Conservation (phyloP, 64 coral and sea anemone species). For the Montipora sp. region DNA sequence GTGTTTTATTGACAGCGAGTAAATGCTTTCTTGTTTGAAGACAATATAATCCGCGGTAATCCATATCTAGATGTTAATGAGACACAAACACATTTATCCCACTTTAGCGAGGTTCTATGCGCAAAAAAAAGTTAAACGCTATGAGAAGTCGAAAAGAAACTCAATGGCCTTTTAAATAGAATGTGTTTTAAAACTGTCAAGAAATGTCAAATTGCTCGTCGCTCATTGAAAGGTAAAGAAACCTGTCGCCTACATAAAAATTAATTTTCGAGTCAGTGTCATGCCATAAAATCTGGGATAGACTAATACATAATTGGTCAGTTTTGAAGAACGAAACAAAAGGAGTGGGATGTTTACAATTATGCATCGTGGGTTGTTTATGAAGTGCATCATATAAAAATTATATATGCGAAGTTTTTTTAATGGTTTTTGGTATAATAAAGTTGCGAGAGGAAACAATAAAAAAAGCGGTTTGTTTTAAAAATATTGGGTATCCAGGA, state of each 20-base stretch:
- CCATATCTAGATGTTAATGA: neutral
- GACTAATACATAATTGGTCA: neutral
- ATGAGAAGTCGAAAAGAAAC: too few species aligned
- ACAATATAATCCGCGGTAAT: slow-evolving; percentile 10
- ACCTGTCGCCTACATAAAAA: neutral
- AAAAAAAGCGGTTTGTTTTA: too few species aligned
- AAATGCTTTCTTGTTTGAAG: neutral
- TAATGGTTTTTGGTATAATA: too few species aligned
- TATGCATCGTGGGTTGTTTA: neutral
- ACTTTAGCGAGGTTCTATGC: neutral
- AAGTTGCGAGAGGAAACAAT: too few species aligned
- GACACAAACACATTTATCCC: neutral
- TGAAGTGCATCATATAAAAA: neutral
- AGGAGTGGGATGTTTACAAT: neutral
- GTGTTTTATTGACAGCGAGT: neutral
- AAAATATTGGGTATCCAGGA: too few species aligned
- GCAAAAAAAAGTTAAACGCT: too few species aligned
- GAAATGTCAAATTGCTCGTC: neutral
- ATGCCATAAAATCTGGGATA: neutral
- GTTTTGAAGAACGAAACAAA: neutral
- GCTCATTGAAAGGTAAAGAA: neutral
- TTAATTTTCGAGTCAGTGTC: neutral
- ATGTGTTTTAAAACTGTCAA: neutral
- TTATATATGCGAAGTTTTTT: too few species aligned
- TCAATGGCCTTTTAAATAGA: too few species aligned